A percentile compares a stretch with the other conserved stretches of the same genome.
These are phyloP conservation scores for Cheilosia vernalis DNA, from an alignment of 2,888 invertebrate species.

Conservation along the genomic window DNA sequence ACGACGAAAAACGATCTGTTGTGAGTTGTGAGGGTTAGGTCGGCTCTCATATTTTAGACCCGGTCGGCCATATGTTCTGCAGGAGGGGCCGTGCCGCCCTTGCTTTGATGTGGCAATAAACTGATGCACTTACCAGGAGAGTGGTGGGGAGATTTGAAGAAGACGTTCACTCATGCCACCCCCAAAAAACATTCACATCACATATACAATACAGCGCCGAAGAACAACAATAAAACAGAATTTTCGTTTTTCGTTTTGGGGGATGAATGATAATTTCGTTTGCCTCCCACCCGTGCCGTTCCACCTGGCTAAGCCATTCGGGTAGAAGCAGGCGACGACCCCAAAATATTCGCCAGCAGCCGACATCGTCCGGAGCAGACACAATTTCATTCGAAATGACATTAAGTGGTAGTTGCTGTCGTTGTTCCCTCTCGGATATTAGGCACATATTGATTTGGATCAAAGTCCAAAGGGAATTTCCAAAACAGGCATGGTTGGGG, in stretches of 20 bases:
- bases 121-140: conserved; percentile 66
- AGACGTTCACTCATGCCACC: conserved; percentile 55
- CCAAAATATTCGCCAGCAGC: conserved; percentile 58
- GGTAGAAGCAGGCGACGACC: conserved; percentile 63
- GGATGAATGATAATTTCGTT: conserved; percentile 72
- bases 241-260: conserved; percentile 33
- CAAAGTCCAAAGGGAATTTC: conserved; percentile 71
- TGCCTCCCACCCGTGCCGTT: conserved; percentile 1
- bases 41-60: conserved; percentile 64
- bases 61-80: conserved; percentile 61
- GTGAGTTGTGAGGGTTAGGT: conserved; percentile 67
- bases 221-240: conserved; percentile 66
- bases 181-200: conserved; percentile 30
- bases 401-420: conserved; percentile 46
- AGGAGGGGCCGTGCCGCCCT: conserved; percentile 46
- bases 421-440: conserved; percentile 29
- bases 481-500: conserved; percentile 25
- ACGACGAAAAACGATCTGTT: conserved; percentile 71
- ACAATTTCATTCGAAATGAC: conserved; percentile 71
- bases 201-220: conserved; percentile 14
- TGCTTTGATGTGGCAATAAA: conserved; percentile 74
- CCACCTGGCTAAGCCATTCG: conserved; percentile 50
- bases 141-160: conserved; percentile 54
- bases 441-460: conserved; percentile 73
- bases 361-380: conserved; percentile 53